Evolutionary conservation across 2,797 vertebrate species (phyloP).

Genomic region (Pseudomugil tenellus): DNA sequence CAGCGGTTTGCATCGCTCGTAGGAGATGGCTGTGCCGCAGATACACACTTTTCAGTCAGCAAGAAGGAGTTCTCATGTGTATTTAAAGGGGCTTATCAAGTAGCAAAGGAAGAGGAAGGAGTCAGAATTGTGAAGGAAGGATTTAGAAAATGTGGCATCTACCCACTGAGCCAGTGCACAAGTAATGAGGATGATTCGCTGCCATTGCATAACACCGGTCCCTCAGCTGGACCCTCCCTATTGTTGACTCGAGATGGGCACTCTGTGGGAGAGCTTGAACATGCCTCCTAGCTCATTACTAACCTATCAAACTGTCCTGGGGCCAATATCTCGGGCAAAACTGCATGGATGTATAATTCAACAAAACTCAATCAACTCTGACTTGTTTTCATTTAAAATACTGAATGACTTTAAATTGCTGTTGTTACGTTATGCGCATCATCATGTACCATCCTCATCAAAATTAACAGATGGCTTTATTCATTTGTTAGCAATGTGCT

Average conservation of each 20-base stretch:
- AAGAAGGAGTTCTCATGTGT: slow-evolving; percentile 76
- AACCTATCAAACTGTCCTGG: slow-evolving; percentile 3
- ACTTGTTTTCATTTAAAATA: slow-evolving; percentile 20
- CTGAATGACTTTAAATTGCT: slow-evolving; percentile 14
- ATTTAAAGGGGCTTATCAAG: slow-evolving; percentile 65
- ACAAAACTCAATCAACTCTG: slow-evolving; percentile 25
- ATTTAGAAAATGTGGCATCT: slow-evolving; percentile 72
- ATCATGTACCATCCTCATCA: neutral
- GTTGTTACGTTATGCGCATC: neutral
- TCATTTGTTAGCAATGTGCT: slow-evolving; percentile 23
- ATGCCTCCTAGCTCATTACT: slow-evolving; percentile 40
- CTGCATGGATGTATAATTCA: slow-evolving; percentile 21
- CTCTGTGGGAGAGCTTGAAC: slow-evolving; percentile 41
- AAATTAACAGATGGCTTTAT: slow-evolving; percentile 21
- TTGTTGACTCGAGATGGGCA: slow-evolving; percentile 25
- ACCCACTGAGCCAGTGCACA: slow-evolving; percentile 58
- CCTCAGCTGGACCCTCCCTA: slow-evolving; percentile 37
- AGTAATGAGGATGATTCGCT: slow-evolving; percentile 48
- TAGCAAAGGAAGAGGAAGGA: slow-evolving; percentile 66
- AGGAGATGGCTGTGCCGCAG: slow-evolving; percentile 39
- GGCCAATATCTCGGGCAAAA: slow-evolving; percentile 9
- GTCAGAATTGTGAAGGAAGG: slow-evolving; percentile 67
- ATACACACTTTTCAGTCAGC: slow-evolving; percentile 64
- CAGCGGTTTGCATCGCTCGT: slow-evolving; percentile 53
- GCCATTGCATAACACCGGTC: slow-evolving; percentile 27